These are phyloP conservation scores for Glomeris maerens DNA, from an alignment of 1,140 invertebrate genomes.

Conservation along the genomic window DNA sequence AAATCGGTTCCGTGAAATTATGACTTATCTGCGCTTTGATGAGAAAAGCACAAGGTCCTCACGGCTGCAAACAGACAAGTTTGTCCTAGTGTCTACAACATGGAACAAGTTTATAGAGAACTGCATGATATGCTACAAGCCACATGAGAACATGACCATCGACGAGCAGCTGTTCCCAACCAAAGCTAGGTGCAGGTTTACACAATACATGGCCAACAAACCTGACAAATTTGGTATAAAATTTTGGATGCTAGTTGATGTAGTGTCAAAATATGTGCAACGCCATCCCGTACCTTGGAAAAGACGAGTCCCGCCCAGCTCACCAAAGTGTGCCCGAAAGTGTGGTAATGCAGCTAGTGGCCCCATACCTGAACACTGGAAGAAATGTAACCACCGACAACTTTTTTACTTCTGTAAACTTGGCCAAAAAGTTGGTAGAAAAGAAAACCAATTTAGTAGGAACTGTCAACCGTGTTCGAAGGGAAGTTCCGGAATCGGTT, in stretches of 20 bases:
- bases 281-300: slow-evolving; percentile 8
- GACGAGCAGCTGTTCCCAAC: slow-evolving; percentile 10
- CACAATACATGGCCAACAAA: slow-evolving; percentile 12
- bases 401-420: no score
- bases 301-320: neutral
- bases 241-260: no score
- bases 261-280: slow-evolving; percentile 4
- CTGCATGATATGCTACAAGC: slow-evolving; percentile 9
- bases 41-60: neutral
- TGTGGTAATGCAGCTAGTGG: no score
- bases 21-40: slow-evolving; percentile 9
- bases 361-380: no score
- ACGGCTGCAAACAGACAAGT: slow-evolving; percentile 11
- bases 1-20: slow-evolving; percentile 1
- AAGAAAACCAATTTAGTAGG: no score
- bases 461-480: no score
- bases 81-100: neutral
- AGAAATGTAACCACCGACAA: no score
- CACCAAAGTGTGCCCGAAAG: neutral
- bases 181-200: slow-evolving; percentile 7
- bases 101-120: slow-evolving; percentile 10
- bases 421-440: no score
- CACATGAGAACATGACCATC: slow-evolving; percentile 5
- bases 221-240: slow-evolving; percentile 16
- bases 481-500: no score